Percentiles rank a stretch among this genome's conserved stretches.
Evolutionary conservation across 2,888 invertebrate genomes (phyloP).

Genomic region (Callimorpha dominula): DNA sequence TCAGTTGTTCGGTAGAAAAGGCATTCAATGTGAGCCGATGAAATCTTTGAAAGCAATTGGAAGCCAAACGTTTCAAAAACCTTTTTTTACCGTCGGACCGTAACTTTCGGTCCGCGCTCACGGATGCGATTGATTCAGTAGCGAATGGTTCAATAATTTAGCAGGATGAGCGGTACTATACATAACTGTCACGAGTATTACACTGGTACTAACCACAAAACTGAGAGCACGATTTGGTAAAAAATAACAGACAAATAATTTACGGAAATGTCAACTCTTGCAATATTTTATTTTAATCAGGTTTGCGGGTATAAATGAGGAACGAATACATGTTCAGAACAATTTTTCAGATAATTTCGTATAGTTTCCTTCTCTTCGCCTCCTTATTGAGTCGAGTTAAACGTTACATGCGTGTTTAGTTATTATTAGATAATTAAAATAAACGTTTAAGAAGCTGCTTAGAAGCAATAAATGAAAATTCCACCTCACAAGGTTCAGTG

Average conservation of each 20-base stretch:
- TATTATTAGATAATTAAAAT: not conserved
- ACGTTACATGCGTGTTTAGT: not conserved
- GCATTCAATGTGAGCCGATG: conserved; percentile 41
- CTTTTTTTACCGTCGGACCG: conserved; percentile 50
- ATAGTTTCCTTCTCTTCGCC: not conserved
- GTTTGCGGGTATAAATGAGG: too few relatives aligned
- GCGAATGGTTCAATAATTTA: conserved; percentile 72
- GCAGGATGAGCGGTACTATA: conserved; percentile 54
- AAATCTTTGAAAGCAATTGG: conserved; percentile 49
- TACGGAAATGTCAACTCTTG: conserved; percentile 23
- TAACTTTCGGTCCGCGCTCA: conserved; percentile 54
- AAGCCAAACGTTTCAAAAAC: conserved; percentile 58
- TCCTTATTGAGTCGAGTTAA: not conserved
- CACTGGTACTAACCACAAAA: conserved; percentile 27
- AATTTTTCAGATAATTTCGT: not conserved
- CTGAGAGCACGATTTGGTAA: conserved; percentile 29
- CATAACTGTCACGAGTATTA: conserved; percentile 25
- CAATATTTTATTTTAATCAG: conserved; percentile 22
- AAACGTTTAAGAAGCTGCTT: not conserved
- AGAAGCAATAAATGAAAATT: too few relatives aligned
- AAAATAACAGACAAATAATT: conserved; percentile 31
- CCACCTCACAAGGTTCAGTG: too few relatives aligned
- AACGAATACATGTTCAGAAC: too few relatives aligned
- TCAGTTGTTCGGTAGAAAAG: conserved; percentile 48
- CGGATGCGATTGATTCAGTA: conserved; percentile 66